A percentile compares a stretch with the other conserved stretches of the same genome.
Conservation (phyloP, 2,888 invertebrate species). For the Pimpla rufipes region DNA sequence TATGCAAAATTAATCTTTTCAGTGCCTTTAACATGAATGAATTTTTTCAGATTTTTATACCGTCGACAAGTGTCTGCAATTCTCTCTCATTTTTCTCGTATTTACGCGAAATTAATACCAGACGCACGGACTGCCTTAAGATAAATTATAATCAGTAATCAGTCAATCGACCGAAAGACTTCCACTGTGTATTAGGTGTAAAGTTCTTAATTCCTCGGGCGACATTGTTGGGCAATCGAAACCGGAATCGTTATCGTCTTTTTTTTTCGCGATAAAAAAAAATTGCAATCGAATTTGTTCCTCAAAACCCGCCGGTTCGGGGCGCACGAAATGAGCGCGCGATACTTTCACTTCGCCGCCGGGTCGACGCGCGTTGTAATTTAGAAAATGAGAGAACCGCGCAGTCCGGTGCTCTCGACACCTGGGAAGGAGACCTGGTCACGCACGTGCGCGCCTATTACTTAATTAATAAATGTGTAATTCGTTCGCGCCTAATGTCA, state of each 20-base stretch:
- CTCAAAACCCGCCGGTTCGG: slow-evolving; percentile 49
- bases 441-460: slow-evolving; percentile 47
- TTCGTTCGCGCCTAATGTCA: slow-evolving; percentile 20
- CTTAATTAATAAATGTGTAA: slow-evolving; percentile 46
- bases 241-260: slow-evolving; percentile 47
- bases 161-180: slow-evolving; percentile 28
- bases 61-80: too few relatives aligned
- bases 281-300: slow-evolving; percentile 19
- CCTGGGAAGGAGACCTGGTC: slow-evolving; percentile 34
- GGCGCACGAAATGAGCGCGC: slow-evolving; percentile 45
- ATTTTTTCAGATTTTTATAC: too few relatives aligned
- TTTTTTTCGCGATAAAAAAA: not conserved
- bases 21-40: too few relatives aligned
- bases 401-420: slow-evolving; percentile 44
- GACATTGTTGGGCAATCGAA: slow-evolving; percentile 48
- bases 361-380: slow-evolving; percentile 46
- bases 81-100: too few relatives aligned
- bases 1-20: too few relatives aligned
- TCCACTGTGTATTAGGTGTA: not conserved
- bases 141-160: slow-evolving; percentile 17
- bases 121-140: too few relatives aligned
- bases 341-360: slow-evolving; percentile 62
- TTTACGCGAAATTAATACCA: too few relatives aligned
- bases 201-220: slow-evolving; percentile 13
- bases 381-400: slow-evolving; percentile 55